phyloP scores from a whole-genome alignment of 2,797 vertebrate species.

The Phoebastria nigripes region DNA sequence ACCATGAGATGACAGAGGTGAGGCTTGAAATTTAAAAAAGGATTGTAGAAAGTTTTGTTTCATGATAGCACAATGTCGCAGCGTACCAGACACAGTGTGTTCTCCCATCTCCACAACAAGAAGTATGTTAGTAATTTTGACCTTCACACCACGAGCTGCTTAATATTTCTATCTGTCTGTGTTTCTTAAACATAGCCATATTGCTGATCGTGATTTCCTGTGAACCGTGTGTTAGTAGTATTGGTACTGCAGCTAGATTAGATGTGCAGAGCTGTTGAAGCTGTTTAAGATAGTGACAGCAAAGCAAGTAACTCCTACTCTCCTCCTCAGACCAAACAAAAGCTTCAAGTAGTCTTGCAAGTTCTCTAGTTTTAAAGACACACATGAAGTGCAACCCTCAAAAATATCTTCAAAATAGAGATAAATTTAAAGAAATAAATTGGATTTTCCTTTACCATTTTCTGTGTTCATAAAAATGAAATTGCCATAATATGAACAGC shows the following conservation, averaged over 20 bases:
- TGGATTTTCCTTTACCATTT: constrained; percentile 2
- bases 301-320: background rate
- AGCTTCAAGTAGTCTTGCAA: constrained; percentile 6
- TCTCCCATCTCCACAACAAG: background rate
- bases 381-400: background rate
- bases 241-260: background rate
- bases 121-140: background rate
- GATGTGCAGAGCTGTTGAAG: background rate
- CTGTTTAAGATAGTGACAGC: background rate
- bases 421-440: constrained; percentile 22
- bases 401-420: background rate
- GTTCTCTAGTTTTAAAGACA: background rate
- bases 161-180: background rate
- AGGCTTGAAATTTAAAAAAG: background rate
- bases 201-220: background rate
- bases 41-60: background rate
- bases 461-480: constrained; percentile 7
- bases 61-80: background rate
- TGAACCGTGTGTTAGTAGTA: background rate
- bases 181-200: background rate
- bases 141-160: background rate
- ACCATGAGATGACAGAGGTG: background rate
- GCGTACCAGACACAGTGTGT: rapidly evolving
- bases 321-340: constrained; percentile 7
- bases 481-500: background rate